Base-by-base conservation (phyloP, 2,888 invertebrate species). In the Drosophila recens region DNA sequence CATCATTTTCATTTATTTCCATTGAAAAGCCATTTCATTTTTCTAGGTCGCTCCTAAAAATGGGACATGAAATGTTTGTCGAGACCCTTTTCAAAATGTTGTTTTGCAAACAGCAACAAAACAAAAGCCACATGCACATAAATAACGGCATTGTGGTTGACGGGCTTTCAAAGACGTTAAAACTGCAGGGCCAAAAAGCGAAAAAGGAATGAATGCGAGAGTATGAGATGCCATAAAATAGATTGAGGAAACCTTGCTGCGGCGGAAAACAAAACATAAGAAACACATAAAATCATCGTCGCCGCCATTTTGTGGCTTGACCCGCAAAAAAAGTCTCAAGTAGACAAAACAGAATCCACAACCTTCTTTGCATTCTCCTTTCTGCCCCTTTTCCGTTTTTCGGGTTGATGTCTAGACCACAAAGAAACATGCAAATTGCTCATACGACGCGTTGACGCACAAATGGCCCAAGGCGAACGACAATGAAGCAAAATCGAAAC, bases 121-220 rank as follows among this genome's bases (percentile, higher is more conserved):
- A 82, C 83, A 84, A 80, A 85, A 74, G 72, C 79, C 72, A 73
- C 76, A 86, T 71, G 74, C 72, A 83, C 87, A 86, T 85, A 84
- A 83, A 84, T 88, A 84, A 84, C 63, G 63, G 70, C 66, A 79
- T 80, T 86, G 89, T 75, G 84, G 87, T 75, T 79, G 80, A 72
- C 66, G 65, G 57, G 61, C 69, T 75, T 81, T 79, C 70, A 79
- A 79, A 78, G 79, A 72, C 56, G 72, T 80, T 75, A 62, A 72
- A 69, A 62, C 36, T 67, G 62, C 54, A 67, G 43, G 36, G 63
- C 51, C 33, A 43, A 48, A 15, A 15, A 10, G 13, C 10, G n/a
- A 45, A 6, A 34, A 34, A 38, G 20, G 52, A 61, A 68, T 58
- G 52, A 23, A 23, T 23, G 23, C 2, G 27, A n/a, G n/a, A 34